Evolutionary conservation across 2,113 vertebrate genomes (phyloP).

Genomic region (Platysteira castanea): DNA sequence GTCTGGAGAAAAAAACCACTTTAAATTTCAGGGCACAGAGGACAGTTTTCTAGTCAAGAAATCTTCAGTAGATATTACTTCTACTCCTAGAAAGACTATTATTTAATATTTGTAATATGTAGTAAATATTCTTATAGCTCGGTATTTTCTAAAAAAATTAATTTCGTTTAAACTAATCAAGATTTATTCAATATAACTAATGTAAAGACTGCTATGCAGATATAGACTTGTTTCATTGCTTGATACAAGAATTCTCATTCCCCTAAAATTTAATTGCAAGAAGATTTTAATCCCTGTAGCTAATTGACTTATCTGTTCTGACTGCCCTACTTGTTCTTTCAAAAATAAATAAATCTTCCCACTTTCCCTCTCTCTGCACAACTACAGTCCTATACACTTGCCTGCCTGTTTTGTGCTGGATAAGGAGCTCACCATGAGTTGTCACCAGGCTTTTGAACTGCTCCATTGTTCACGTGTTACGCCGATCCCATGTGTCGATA

Average conservation of each 20-base stretch:
- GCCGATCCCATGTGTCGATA: accelerated
- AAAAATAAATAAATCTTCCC: not conserved
- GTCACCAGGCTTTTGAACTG: not conserved
- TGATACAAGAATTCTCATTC: not conserved
- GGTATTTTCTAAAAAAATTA: not conserved
- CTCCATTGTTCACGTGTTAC: not conserved
- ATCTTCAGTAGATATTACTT: not conserved
- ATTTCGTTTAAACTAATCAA: not conserved
- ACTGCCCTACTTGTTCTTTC: not conserved
- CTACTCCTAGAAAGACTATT: not conserved
- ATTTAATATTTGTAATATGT: accelerated
- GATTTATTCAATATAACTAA: not conserved
- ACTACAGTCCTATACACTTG: not conserved
- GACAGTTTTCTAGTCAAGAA: not conserved
- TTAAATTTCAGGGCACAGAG: not conserved
- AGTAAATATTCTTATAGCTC: not conserved
- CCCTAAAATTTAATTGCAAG: not conserved
- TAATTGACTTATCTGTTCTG: not conserved
- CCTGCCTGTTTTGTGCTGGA: not conserved
- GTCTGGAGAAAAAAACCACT: not conserved
- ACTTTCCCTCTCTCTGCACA: not conserved
- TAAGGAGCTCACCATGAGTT: not conserved
- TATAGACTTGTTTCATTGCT: not conserved
- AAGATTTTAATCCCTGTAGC: not conserved
- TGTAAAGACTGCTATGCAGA: not conserved